Evolutionary conservation across 2,797 vertebrate species (phyloP).

Genomic region (Kryptopterus vitreolus): DNA sequence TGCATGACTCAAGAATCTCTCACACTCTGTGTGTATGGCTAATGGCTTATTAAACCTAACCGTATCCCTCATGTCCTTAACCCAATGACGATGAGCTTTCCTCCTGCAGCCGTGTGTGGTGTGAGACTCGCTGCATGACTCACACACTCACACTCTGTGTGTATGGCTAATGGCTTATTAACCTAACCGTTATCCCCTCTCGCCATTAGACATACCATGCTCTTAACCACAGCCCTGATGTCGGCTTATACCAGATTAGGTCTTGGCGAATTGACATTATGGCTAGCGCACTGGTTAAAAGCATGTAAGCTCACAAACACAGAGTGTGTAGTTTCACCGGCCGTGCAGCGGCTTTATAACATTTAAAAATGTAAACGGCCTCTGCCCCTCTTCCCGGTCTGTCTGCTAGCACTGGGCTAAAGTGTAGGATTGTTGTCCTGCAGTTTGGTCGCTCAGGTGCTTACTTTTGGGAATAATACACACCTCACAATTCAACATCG

Average conservation of each 20-base stretch:
- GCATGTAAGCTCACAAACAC: slow-evolving; percentile 11
- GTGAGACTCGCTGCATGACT: slow-evolving; percentile 35
- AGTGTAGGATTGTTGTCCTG: slow-evolving; percentile 15
- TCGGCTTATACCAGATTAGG: slow-evolving; percentile 26
- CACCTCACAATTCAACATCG: not conserved
- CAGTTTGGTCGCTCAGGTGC: slow-evolving; percentile 62
- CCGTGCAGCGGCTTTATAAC: not conserved
- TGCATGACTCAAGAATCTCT: slow-evolving; percentile 42
- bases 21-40: slow-evolving; percentile 42
- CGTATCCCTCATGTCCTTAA: slow-evolving; percentile 39
- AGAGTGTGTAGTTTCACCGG: not conserved
- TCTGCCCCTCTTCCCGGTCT: not conserved
- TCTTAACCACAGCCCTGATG: slow-evolving; percentile 44
- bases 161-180: slow-evolving; percentile 51
- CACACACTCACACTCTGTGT: slow-evolving; percentile 30
- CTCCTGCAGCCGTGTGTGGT: slow-evolving; percentile 16
- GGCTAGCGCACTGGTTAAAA: slow-evolving; percentile 16
- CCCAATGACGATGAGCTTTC: slow-evolving; percentile 46
- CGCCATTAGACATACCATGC: slow-evolving; percentile 50
- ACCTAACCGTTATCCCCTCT: slow-evolving; percentile 38
- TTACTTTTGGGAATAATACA: not conserved
- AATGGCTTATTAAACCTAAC: slow-evolving; percentile 47
- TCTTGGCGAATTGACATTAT: not conserved
- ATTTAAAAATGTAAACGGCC: not conserved
- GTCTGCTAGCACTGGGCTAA: not conserved